phyloP scores from a whole-genome alignment of 2,797 vertebrate species.

The Melanotaenia nigrans region DNA sequence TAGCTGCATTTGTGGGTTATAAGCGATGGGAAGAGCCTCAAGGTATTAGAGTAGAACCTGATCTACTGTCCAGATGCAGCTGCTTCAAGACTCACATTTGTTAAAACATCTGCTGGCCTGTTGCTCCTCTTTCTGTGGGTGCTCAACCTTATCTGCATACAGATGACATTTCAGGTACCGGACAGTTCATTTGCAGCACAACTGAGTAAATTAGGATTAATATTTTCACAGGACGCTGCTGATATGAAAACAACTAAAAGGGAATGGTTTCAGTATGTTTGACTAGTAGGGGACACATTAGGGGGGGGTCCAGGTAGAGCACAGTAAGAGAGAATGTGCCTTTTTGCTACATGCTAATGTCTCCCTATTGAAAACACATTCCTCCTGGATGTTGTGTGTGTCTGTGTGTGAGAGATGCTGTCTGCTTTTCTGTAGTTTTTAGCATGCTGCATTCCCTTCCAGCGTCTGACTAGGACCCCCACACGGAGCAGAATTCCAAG shows the following conservation, averaged over 20 bases:
- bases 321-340: constrained; percentile 48
- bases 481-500: constrained; percentile 62
- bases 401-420: constrained; percentile 28
- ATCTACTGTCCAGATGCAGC: constrained; percentile 68
- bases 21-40: constrained; percentile 65
- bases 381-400: constrained; percentile 65
- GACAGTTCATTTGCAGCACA: constrained; percentile 3
- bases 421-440: constrained; percentile 20
- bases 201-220: not conserved
- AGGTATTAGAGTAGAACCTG: constrained; percentile 66
- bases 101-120: constrained; percentile 23
- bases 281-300: not conserved
- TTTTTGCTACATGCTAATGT: constrained; percentile 77
- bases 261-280: not conserved
- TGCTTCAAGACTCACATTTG: constrained; percentile 27
- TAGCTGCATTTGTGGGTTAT: constrained; percentile 67
- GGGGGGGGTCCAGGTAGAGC: constrained; percentile 54
- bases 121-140: constrained; percentile 18
- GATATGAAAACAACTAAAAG: not conserved
- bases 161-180: constrained; percentile 27
- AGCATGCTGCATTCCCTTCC: constrained; percentile 50
- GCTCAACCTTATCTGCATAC: constrained; percentile 8
- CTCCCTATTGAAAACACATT: constrained; percentile 72
- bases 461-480: constrained; percentile 40
- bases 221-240: not conserved